These are phyloP conservation scores for Eupithecia abbreviata DNA, from an alignment of 2,888 invertebrate genomes.

Conservation along the genomic window DNA sequence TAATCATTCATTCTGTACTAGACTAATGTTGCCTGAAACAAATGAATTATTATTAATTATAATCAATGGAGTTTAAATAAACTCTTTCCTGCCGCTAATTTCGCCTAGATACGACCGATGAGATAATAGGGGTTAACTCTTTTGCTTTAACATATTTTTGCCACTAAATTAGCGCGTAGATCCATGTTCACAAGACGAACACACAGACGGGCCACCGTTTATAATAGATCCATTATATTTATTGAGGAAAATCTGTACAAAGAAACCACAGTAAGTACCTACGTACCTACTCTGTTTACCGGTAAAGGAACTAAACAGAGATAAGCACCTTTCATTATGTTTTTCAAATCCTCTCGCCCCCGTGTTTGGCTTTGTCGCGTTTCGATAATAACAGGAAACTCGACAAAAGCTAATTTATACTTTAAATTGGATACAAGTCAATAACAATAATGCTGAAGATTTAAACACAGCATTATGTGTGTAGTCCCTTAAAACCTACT, in stretches of 20 bases:
- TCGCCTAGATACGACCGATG: too few relatives aligned
- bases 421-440: neutral
- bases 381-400: neutral
- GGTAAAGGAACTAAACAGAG: neutral
- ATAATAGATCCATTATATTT: neutral
- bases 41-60: too few relatives aligned
- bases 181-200: too few relatives aligned
- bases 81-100: too few relatives aligned
- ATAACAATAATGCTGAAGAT: neutral
- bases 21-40: too few relatives aligned
- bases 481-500: too few relatives aligned
- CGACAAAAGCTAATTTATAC: neutral
- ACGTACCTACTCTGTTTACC: neutral
- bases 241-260: neutral
- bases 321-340: neutral
- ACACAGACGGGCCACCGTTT: neutral
- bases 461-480: neutral
- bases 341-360: neutral
- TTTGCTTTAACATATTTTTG: too few relatives aligned
- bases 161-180: too few relatives aligned
- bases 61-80: too few relatives aligned
- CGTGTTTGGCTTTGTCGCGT: neutral
- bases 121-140: too few relatives aligned
- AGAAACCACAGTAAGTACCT: too few relatives aligned
- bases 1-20: too few relatives aligned